phyloP scores from a whole-genome alignment of 2,797 vertebrate species.

The Podarcis siculus region DNA sequence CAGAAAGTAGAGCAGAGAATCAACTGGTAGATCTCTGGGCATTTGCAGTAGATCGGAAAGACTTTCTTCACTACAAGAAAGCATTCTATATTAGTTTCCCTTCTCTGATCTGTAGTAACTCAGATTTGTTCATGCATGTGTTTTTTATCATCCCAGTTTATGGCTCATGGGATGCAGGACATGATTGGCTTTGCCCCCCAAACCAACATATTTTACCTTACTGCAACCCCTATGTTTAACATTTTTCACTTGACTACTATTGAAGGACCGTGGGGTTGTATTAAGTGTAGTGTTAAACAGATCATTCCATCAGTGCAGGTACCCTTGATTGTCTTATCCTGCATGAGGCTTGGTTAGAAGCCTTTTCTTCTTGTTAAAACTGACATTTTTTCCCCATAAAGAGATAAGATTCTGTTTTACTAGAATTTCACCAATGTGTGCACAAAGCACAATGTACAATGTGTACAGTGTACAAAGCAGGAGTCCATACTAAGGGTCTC shows the following conservation, averaged over 20 bases:
- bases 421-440: background rate
- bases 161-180: background rate
- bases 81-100: background rate
- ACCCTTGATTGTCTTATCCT: too few species aligned
- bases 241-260: background rate
- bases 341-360: background rate
- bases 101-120: background rate
- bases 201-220: background rate
- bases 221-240: background rate
- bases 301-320: too few species aligned
- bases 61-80: background rate
- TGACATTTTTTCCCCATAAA: background rate
- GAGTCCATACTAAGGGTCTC: background rate
- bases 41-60: background rate
- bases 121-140: background rate
- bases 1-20: background rate
- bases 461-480: background rate
- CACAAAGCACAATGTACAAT: background rate
- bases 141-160: background rate
- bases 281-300: too few species aligned
- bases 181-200: background rate
- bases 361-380: background rate
- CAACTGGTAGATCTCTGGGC: background rate
- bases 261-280: background rate
- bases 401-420: background rate